Evolutionary conservation across 2,113 vertebrate genomes (phyloP).

Genomic region (Aldabrachelys gigantea): DNA sequence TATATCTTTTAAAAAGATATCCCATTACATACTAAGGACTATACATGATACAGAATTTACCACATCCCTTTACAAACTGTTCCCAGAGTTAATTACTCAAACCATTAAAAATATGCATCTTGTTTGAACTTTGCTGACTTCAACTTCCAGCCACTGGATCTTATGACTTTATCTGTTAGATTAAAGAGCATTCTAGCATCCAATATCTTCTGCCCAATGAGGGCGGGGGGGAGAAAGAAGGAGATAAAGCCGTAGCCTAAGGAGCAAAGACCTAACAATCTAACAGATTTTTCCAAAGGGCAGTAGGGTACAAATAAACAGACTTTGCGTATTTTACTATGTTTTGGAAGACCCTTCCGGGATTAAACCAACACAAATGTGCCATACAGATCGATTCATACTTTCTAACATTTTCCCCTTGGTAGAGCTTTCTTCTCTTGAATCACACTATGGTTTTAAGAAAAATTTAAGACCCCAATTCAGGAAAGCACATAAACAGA

Average conservation of each 20-base stretch:
- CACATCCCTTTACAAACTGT: neutral
- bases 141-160: neutral
- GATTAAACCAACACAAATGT: neutral
- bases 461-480: neutral
- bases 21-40: neutral
- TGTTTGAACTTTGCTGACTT: constrained; percentile 23
- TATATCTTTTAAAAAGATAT: neutral
- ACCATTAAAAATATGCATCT: neutral
- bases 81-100: neutral
- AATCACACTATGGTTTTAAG: neutral
- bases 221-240: neutral
- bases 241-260: neutral
- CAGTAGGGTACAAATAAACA: neutral
- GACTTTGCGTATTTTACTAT: neutral
- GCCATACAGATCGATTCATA: neutral
- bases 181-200: neutral
- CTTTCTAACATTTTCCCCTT: neutral
- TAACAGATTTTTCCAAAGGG: neutral
- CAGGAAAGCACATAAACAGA: neutral
- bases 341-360: neutral
- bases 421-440: neutral
- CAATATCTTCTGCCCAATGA: neutral
- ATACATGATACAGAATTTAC: constrained; percentile 4
- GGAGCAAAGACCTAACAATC: neutral
- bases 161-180: neutral